phyloP scores from a whole-genome alignment of 2,888 invertebrate species.

The Zygothrica quintamaculata region DNA sequence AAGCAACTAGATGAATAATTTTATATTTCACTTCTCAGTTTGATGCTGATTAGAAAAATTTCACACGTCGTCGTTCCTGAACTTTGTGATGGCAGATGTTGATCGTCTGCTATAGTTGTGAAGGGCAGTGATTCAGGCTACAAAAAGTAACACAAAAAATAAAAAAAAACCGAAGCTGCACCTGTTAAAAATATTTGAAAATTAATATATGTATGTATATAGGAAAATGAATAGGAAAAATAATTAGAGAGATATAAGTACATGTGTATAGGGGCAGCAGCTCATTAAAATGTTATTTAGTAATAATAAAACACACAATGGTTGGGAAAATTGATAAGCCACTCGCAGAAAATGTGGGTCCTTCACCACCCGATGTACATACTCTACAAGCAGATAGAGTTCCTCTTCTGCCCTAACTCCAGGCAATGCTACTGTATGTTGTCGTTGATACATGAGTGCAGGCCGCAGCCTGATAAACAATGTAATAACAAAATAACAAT shows the following conservation, averaged over 20 bases:
- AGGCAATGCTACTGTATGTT: too few species aligned
- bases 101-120: conserved; percentile 7
- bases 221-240: too few species aligned
- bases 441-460: conserved; percentile 39
- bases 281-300: conserved; percentile 59
- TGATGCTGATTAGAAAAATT: conserved; percentile 60
- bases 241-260: conserved; percentile 32
- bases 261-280: conserved; percentile 27
- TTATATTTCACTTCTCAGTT: conserved; percentile 50
- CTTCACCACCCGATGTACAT: too few species aligned
- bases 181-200: conserved; percentile 70
- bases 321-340: conserved; percentile 74
- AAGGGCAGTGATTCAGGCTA: not conserved
- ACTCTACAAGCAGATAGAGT: not conserved
- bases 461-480: conserved; percentile 59
- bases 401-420: conserved; percentile 9
- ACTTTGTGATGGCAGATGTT: conserved; percentile 62
- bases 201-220: conserved; percentile 50
- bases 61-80: conserved; percentile 63
- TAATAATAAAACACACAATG: conserved; percentile 38
- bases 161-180: conserved; percentile 16
- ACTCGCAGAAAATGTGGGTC: conserved; percentile 11
- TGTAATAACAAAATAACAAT: conserved; percentile 55
- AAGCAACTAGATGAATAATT: not conserved
- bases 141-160: too few species aligned